phyloP scores from a whole-genome alignment of 2,888 invertebrate species.

The Argynnis bischoffii region DNA sequence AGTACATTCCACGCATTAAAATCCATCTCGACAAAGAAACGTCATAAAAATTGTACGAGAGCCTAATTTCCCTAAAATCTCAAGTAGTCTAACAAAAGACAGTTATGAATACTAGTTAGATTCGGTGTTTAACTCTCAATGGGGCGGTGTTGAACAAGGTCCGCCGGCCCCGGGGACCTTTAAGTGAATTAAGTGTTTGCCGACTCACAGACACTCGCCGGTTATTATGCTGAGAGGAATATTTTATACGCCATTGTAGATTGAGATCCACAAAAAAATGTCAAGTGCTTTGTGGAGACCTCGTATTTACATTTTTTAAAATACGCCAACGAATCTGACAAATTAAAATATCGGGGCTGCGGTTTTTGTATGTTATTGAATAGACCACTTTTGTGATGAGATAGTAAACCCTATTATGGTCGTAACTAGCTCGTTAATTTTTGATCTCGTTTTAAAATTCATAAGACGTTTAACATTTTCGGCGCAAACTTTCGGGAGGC shows the following conservation, averaged over 20 bases:
- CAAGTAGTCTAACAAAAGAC: conserved; percentile 33
- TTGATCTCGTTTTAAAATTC: conserved; percentile 24
- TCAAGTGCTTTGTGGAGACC: conserved; percentile 41
- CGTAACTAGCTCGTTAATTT: conserved; percentile 25
- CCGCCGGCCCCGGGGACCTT: conserved; percentile 44
- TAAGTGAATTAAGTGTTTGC: conserved; percentile 65
- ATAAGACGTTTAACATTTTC: conserved; percentile 28
- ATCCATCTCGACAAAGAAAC: background rate
- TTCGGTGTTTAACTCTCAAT: conserved; percentile 39
- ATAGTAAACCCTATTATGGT: conserved; percentile 20
- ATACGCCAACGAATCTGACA: conserved; percentile 27
- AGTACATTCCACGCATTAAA: background rate
- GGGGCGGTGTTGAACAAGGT: conserved; percentile 36
- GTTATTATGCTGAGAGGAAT: conserved; percentile 46
- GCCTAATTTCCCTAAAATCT: conserved; percentile 34
- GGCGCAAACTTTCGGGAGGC: conserved; percentile 22
- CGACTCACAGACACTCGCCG: conserved; percentile 40
- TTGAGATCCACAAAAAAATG: conserved; percentile 45
- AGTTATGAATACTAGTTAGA: conserved; percentile 35
- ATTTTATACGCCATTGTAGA: conserved; percentile 45
- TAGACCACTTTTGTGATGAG: conserved; percentile 26
- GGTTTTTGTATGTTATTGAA: conserved; percentile 35
- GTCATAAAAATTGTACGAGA: conserved; percentile 6
- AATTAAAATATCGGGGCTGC: conserved; percentile 34
- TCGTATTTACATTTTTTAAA: conserved; percentile 34